Evolutionary conservation across 2,113 vertebrate species (phyloP).

Genomic region (Tetraodon nigroviridis): DNA sequence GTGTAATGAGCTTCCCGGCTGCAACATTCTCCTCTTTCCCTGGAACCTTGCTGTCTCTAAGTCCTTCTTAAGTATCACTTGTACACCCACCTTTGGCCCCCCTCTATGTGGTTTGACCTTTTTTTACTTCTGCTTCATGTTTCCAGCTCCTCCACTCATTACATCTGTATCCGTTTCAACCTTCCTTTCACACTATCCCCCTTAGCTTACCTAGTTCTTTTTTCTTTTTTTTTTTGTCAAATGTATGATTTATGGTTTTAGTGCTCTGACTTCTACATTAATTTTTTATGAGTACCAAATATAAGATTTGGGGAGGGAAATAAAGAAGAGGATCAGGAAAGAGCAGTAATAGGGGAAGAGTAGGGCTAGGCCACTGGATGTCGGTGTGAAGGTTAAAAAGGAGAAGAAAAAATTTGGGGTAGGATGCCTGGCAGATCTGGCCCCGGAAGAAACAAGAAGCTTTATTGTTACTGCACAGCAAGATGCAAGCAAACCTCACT

Average conservation of each 20-base stretch:
- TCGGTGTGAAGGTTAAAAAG: not conserved
- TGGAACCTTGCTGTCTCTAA: too few species aligned
- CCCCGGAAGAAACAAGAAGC: too few species aligned
- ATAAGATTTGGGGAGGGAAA: constrained; percentile 40
- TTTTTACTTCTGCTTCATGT: not conserved
- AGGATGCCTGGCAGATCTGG: too few species aligned
- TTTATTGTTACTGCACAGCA: too few species aligned
- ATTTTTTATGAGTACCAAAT: constrained; percentile 67
- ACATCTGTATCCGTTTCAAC: constrained; percentile 23
- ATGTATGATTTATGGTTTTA: constrained; percentile 62
- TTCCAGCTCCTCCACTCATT: constrained; percentile 18
- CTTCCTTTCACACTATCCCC: not conserved
- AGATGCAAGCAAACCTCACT: too few species aligned
- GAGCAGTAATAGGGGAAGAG: not conserved
- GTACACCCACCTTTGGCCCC: too few species aligned
- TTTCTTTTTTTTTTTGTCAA: constrained; percentile 23
- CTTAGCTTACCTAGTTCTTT: not conserved
- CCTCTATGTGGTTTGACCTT: not conserved
- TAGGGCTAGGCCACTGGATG: not conserved
- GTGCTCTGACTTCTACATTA: constrained; percentile 48
- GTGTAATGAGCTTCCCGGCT: too few species aligned
- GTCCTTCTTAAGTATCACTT: too few species aligned
- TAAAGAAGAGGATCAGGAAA: not conserved
- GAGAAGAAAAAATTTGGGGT: not conserved
- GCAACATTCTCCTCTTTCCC: too few species aligned